Evolutionary conservation across 2,888 invertebrate species (phyloP), one percentile per base, ranked within the genome.

Genomic region (Peribatodes rhomboidaria): DNA sequence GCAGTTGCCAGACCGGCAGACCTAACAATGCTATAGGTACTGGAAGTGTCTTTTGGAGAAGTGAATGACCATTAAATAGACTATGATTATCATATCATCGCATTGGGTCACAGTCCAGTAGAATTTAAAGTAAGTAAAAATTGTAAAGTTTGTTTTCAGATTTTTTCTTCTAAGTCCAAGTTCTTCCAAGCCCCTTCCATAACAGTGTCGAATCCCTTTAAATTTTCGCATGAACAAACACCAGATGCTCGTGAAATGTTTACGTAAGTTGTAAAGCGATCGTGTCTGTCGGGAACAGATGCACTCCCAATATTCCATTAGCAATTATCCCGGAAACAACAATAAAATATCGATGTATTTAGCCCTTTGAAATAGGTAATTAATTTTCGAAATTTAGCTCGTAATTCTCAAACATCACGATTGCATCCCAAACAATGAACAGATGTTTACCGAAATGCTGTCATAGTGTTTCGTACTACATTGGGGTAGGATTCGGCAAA

Each of bases 391-490:
- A n/a, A n/a, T n/a, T n/a, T n/a, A n/a, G n/a, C n/a, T 27, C 14
- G 9, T 50, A 58, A n/a, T 41, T 42, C 14, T 35, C 37, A n/a
- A 1, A 33, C 35, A 14, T 56, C 42, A 16, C 7, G 35, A 57
- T 52, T 57, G 50, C 54, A 61, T 22, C 50, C 53, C 50, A 68
- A 65, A 61, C 54, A 71, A 73, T 68, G 62, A 50, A 47, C 64
- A 62, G 52, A 46, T 71, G 64, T 65, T 71, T 59, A 69, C 69
- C 67, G 7, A 65, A 71, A 72, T 69, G 74, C 73, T 76, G 52
- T 62, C 49, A 73, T 73, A 75, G 42, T 63, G 50, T 50, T 37
- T 16, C 49, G 65, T 57, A 68, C 71, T 39, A 46, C 11, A 77
- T 78, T 75, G 70, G 71, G 53, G 59, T 35, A 16, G 35, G 22